Evolutionary conservation across 2,113 vertebrate genomes (phyloP), one percentile per base, ranked within the genome.

Genomic region (Pandion haliaetus): DNA sequence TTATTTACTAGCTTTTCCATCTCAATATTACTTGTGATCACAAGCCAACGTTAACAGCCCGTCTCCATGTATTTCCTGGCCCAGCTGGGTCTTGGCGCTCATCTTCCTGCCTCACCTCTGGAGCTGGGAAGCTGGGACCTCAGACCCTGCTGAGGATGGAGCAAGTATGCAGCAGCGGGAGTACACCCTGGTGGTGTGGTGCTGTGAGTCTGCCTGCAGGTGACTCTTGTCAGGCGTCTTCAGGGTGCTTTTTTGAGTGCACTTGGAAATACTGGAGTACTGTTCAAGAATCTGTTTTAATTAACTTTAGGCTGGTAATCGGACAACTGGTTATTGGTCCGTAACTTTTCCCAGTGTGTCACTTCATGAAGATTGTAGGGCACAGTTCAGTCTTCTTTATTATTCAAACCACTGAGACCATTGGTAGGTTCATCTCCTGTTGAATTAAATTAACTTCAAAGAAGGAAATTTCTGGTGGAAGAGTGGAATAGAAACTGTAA

Each of bases 291-390:
- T 5, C 28, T 61, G 20, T 19, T 54, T 62, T 23, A 12, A 58
- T 67, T 86, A 49, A 44, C 38, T 67, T 72, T 3, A 85, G n/a
- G 23, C 49, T 88, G 12, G 7, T 17, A 17, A 15, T 73, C 9
- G 4, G 28, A 19, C 2, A 4, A 15, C 10, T 59, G 59, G 28
- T 54, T 49, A 3, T 34, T 67, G 31, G 36, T 14, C 61, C 4
- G 2, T 31, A 13, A 1, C 57, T 38, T 66, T 23, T 25, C 74
- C 32, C 14, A 6, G 40, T 0, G 0, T 28, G 49, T 52, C 50
- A 9, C 47, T 67, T 76, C 36, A 10, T 47, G 19, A 14, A 49
- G 65, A 14, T 32, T 34, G 19, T 25, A 62, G 55, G 55, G 20
- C 31, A 62, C 19, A 24, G 45, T 66, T 73, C 26, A 11, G 65